Base-by-base conservation (phyloP, 2,113 vertebrate genomes). In the Chlorocebus sabaeus region DNA sequence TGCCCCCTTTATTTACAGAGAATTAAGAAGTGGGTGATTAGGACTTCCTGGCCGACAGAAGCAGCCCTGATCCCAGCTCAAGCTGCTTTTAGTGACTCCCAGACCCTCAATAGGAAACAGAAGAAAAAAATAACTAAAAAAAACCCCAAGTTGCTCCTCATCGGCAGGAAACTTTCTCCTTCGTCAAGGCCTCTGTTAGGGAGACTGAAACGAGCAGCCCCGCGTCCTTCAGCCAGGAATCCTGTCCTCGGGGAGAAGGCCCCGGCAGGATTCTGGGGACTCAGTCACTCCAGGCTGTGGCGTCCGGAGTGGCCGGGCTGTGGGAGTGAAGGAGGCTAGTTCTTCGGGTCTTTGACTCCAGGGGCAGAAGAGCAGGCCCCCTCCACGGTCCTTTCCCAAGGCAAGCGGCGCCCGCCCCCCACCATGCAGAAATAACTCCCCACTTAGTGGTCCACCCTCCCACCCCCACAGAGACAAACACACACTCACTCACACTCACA, bases 1-100 rank as follows among this genome's bases (percentile, higher is more conserved):
- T 97, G 98, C 98, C 97, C 94, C 97, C 98, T 98, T 98, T 98
- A 98, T 99, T 98, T 98, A 98, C 98, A 98, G 97, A 97, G 98
- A 98, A 97, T 97, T 98, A 97, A 97, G 98, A 97, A 98, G 97
- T 97, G 97, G 97, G 98, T 97, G 98, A 97, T 98, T 97, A 97
- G 95, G 98, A 97, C 96, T 98, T 92, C 97, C 96, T 97, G 98
- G 95, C 96, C 91, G 96, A 97, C 94, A 96, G 97, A 90, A 97
- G 97, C 97, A 97, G 96, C 97, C 97, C 98, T 95, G 97, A 97
- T 98, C 92, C 97, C 76, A 95, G 95, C 97, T 98, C 97, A 97
- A 98, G 97, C 95, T 68, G 95, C 96, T 22, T 83, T 92, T 97
- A 93, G 81, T 43, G 97, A 95, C 90, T 98, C 89, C 81, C 70